Base-by-base conservation (phyloP, 2,888 invertebrate species). In the Seladonia tumulorum region DNA sequence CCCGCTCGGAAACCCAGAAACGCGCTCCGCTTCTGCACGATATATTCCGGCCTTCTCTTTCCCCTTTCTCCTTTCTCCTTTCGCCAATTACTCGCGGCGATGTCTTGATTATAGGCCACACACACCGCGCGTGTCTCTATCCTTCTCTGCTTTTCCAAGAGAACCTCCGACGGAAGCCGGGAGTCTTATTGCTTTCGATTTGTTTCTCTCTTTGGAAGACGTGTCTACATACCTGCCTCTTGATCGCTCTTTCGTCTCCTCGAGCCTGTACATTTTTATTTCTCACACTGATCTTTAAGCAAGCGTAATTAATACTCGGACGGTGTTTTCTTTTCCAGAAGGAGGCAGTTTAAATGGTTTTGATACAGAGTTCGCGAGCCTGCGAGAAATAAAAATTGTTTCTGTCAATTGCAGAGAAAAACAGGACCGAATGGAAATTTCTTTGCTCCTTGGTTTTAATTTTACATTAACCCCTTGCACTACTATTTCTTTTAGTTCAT, bases 41-140 rank as follows among this genome's bases (percentile, higher is more conserved):
- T 72, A 47, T 81, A 80, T 81, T 72, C 70, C 77, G 60, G 60
- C 66, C 47, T 72, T 47, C 71, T 60, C 49, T 10, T 70, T 66
- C 66, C 71, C 47, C 72, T 49, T 42, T 49, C 7, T 66, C 81
- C 49, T 35, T 39, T 53, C 22, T 14, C 45, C 57, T 47, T 68
- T 66, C 76, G 39, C 45, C 79, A 81, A 70, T 76, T 79, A 66
- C 78, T 57, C 47, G 35, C 71, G 16, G 14, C 70, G 57, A 5
- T 53, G 39, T 18, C 53, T 42, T 29, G 35, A 39, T 76, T 47
- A 25, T 35, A 25, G 42, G 14, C 42, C 18, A 25, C 47, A 45
- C 22, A 5, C 35, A n/a, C n/a, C n/a, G n/a, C n/a, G n/a, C 0
- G 29, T 29, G 25, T 25, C 71, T 25, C 47, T 22, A 5, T 16